Evolutionary conservation across 2,888 invertebrate genomes (phyloP).

Genomic region (Epiblema foenella): DNA sequence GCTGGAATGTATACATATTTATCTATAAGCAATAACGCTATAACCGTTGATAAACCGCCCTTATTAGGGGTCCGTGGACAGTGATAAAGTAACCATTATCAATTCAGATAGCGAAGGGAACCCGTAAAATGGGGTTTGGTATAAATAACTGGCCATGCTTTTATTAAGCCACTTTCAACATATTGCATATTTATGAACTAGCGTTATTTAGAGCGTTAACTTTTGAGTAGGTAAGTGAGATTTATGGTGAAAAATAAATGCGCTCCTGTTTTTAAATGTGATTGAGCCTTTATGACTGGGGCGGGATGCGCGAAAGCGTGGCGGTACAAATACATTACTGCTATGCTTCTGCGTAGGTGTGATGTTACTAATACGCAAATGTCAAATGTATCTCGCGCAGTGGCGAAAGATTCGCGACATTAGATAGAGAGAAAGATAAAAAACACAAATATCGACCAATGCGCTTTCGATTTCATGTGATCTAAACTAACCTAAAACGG

Average conservation of each 20-base stretch:
- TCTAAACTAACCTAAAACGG: too few relatives aligned
- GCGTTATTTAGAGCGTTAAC: background rate
- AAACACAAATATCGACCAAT: too few relatives aligned
- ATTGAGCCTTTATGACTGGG: too few relatives aligned
- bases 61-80: slow-evolving; percentile 38
- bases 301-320: too few relatives aligned
- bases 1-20: background rate
- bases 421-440: too few relatives aligned
- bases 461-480: too few relatives aligned
- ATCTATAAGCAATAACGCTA: slow-evolving; percentile 6
- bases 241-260: background rate
- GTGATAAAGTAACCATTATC: slow-evolving; percentile 44
- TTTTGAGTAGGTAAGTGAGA: background rate
- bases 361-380: too few relatives aligned
- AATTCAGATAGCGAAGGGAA: slow-evolving; percentile 29
- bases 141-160: slow-evolving; percentile 33
- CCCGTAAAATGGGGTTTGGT: slow-evolving; percentile 39
- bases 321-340: too few relatives aligned
- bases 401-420: too few relatives aligned
- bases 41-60: slow-evolving; percentile 21
- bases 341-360: too few relatives aligned
- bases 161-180: slow-evolving; percentile 31
- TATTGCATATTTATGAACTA: slow-evolving; percentile 32
- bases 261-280: too few relatives aligned
- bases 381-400: too few relatives aligned